Evolutionary conservation across 2,113 vertebrate genomes (phyloP), one percentile per base, ranked within the genome.

Genomic region (Tachuris rubrigastra): DNA sequence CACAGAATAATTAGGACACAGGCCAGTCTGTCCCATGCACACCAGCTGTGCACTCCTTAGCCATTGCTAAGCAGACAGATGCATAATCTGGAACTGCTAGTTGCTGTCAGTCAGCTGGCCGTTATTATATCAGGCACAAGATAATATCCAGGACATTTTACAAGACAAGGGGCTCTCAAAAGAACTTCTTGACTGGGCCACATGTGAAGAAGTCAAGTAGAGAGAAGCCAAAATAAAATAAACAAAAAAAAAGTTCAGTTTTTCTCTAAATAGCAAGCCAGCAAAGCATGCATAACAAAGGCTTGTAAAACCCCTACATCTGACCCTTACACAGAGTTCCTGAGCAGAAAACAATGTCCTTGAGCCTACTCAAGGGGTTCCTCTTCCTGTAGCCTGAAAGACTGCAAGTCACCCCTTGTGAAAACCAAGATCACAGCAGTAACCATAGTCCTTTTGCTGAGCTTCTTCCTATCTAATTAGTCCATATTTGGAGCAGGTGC

Each of bases 1-100:
- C 62, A 59, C 66, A 88, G 79, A 85, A 37, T 41, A 73, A 86
- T 91, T 71, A 95, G 76, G 94, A 90, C 46, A 44, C 17, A 16
- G 41, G 75, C 78, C 87, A 95, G 67, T 52, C 62, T 41, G 79
- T 65, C 78, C 67, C 88, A 88, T 58, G 63, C 55, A 83, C 87
- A 85, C 67, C 95, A 95, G 87, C 87, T 93, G 92, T 62, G 67
- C 4, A 1, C 53, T 83, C 78, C 37, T 90, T 12, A 94, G 90
- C 67, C 67, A 83, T 49, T 44, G 55, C 88, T 79, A 76, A 91
- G 28, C 53, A 88, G 62, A 44, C 78, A 89, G 75, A 92, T 80
- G 82, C 71, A 53, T 56, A 76, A 83, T 88, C 82, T 93, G 94
- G 88, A 96, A 73, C n/a, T 19, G 21, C 37, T 73, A 23, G 75